Percentiles rank a stretch among this genome's conserved stretches.
Evolutionary conservation across 1,140 invertebrate genomes (phyloP).

Genomic region (Glossosoma conforme): DNA sequence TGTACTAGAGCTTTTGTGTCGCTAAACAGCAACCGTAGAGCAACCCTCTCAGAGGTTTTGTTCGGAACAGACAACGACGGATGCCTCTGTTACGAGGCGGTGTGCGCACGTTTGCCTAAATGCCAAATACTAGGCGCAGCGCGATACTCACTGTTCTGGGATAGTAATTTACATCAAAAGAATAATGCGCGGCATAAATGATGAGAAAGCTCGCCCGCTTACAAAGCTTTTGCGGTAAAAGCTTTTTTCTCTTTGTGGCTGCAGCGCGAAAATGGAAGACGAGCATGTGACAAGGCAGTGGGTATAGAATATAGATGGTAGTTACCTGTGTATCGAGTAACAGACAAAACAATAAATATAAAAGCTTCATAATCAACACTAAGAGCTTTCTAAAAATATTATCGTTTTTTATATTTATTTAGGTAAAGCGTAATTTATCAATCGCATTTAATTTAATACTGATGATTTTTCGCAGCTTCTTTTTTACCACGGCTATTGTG

Average conservation of each 20-base stretch:
- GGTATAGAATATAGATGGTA: no score
- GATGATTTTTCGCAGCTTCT: no score
- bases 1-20: constrained; percentile 17
- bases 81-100: constrained; percentile 15
- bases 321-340: no score
- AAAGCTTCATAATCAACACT: no score
- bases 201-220: constrained; percentile 27
- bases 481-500: no score
- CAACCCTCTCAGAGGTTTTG: constrained; percentile 18
- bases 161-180: constrained; percentile 33
- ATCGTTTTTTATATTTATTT: no score
- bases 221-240: constrained; percentile 28
- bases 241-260: constrained; percentile 28
- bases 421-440: no score
- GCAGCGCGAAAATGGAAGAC: constrained; percentile 17
- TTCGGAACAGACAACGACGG: constrained; percentile 20
- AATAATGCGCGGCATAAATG: constrained; percentile 31
- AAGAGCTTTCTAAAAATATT: no score
- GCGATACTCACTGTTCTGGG: constrained; percentile 22
- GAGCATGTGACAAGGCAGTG: constrained; percentile 20
- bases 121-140: constrained; percentile 17
- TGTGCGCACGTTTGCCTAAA: constrained; percentile 13
- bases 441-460: no score
- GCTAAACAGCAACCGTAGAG: constrained; percentile 21
- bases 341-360: no score